These are phyloP conservation scores for Stigmatopora argus DNA, from an alignment of 2,113 vertebrate species.

Conservation along the genomic window DNA sequence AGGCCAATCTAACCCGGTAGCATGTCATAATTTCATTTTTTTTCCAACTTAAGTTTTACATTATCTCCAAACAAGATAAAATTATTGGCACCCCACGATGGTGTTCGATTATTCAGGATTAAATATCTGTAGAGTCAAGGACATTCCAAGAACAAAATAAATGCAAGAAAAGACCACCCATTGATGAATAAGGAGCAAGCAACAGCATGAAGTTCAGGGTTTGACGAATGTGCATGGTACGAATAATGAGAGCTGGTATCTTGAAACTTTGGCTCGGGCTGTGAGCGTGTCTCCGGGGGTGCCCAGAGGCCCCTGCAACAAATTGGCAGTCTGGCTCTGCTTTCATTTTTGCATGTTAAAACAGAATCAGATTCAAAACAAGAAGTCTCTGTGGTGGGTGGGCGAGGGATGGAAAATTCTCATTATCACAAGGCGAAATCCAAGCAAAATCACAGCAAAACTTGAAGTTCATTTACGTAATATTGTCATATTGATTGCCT, in stretches of 20 bases:
- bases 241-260: neutral
- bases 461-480: neutral
- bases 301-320: slow-evolving; percentile 33
- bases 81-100: neutral
- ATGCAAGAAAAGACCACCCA: slow-evolving; percentile 43
- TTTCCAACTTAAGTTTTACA: neutral
- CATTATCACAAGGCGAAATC: slow-evolving; percentile 10
- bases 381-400: slow-evolving; percentile 27
- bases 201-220: neutral
- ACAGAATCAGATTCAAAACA: slow-evolving; percentile 47
- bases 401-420: slow-evolving; percentile 41
- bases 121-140: neutral
- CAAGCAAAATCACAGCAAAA: slow-evolving; percentile 5
- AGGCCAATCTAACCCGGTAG: neutral
- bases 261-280: slow-evolving; percentile 25
- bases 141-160: slow-evolving; percentile 3
- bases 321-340: slow-evolving; percentile 53
- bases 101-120: neutral
- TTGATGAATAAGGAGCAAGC: slow-evolving; percentile 14
- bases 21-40: too few species aligned
- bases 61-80: neutral
- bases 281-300: slow-evolving; percentile 23
- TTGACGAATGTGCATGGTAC: neutral
- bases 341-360: slow-evolving; percentile 44
- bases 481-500: slow-evolving; percentile 4